These are phyloP conservation scores for Bombus turneri DNA, from an alignment of 1,140 invertebrate species.

Conservation along the genomic window DNA sequence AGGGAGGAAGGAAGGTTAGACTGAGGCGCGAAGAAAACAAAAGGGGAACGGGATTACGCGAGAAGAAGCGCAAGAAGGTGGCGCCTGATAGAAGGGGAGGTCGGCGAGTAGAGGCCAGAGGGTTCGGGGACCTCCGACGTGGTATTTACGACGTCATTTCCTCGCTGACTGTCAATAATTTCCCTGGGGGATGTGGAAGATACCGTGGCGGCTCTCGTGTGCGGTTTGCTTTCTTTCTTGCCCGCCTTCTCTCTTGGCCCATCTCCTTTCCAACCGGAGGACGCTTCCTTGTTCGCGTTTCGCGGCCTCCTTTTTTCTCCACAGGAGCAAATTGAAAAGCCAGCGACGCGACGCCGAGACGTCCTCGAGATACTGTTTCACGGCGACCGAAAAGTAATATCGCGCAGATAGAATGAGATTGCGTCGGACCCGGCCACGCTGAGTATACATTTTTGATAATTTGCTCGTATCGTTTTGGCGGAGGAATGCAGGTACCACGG, in stretches of 20 bases:
- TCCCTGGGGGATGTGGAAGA: conserved; percentile 80
- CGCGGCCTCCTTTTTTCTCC: conserved; percentile 42
- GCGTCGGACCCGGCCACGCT: conserved; percentile 4
- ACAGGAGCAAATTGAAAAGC: conserved; percentile 74
- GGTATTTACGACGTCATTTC: conserved; percentile 82
- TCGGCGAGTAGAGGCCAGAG: conserved; percentile 35
- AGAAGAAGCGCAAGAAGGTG: conserved; percentile 46
- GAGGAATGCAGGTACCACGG: no score
- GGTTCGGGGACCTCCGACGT: conserved; percentile 59
- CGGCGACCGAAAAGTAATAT: conserved; percentile 60
- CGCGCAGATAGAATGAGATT: conserved; percentile 50
- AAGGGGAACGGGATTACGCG: conserved; percentile 69
- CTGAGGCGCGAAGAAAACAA: conserved; percentile 58
- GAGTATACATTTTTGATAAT: conserved; percentile 44
- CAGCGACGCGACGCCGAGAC: conserved; percentile 58
- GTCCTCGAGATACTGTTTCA: conserved; percentile 49
- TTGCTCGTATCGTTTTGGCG: not conserved
- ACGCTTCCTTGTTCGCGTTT: conserved; percentile 20
- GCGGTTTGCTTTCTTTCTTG: conserved; percentile 41
- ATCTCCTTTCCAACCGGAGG: not conserved
- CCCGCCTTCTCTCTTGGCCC: conserved; percentile 27
- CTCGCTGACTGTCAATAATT: conserved; percentile 82
- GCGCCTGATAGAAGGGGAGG: conserved; percentile 5
- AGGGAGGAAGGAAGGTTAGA: not conserved
- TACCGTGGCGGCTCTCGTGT: conserved; percentile 57